Evolutionary conservation across 2,113 vertebrate genomes (phyloP), one percentile per base, ranked within the genome.

Genomic region (Cathartes aura): DNA sequence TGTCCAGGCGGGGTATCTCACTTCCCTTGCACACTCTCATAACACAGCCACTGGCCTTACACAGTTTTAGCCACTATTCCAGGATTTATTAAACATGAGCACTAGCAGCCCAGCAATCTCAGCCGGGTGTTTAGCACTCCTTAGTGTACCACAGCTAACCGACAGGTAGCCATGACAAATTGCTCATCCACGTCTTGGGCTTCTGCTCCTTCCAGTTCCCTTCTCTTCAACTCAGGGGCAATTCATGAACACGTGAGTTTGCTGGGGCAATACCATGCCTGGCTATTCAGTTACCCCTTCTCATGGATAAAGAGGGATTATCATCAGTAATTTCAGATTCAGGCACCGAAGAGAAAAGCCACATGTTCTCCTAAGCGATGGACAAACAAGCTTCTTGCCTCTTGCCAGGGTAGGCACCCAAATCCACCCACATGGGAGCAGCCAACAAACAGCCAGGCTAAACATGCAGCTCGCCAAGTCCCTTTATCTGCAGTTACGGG

Each of bases 241-340:
- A 36, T 34, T 40, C 66, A 36, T 8, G 19, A 66, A 29, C 11
- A 9, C 1, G 0, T 7, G 7, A 85, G n/a, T 30, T 91, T 0
- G 0, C 38, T 55, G n/a, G 52, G 66, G 80, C 62, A 67, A 82
- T 34, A 24, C 43, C 19, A 7, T 0, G 0, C 27, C 38, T 72
- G 43, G 47, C 38, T 82, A 22, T 74, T 72, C 70, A 26, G 17
- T 40, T 76, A 30, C 48, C n/a, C n/a, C 30, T 88, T 53, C 90
- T 86, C 3, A 0, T 36, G 55, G 43, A 88, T 68, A 32, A 91
- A 91, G 45, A 59, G 62, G 80, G 82, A 55, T 66, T 32, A 82
- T 79, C 73, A 23, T 40, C 59, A 55, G 53, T 43, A 36, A 55
- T 58, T 84, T 81, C 83, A 88, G 73, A 67, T 30, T 59, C 30